A percentile compares a stretch with the other conserved stretches of the same genome.
Evolutionary conservation across 2,113 vertebrate species (phyloP).

Genomic region (Melanostigma gelatinosum): DNA sequence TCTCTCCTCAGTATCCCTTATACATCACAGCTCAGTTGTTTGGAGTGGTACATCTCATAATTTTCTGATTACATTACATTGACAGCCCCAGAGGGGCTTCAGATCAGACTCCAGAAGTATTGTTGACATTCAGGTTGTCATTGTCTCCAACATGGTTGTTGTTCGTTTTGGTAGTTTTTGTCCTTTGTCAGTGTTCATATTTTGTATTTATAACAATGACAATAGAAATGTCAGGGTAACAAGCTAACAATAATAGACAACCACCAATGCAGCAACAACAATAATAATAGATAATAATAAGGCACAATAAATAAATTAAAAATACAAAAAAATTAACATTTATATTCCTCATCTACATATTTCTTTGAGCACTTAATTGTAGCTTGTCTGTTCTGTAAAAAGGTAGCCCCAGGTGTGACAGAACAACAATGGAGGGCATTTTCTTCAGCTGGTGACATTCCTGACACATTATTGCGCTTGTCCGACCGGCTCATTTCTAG

Average conservation of each 20-base stretch:
- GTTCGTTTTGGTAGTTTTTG: not conserved
- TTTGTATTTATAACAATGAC: slow-evolving; percentile 22
- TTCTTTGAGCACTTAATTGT: slow-evolving; percentile 66
- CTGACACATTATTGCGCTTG: slow-evolving; percentile 51
- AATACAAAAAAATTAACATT: slow-evolving; percentile 45
- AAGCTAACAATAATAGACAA: slow-evolving; percentile 4
- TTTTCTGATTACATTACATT: not conserved
- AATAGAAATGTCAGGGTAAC: slow-evolving; percentile 5
- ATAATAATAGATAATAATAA: slow-evolving; percentile 28
- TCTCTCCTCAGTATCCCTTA: not conserved
- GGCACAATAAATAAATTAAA: slow-evolving; percentile 29
- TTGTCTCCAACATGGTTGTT: slow-evolving; percentile 3
- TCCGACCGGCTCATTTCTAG: slow-evolving; percentile 52
- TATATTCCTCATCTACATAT: slow-evolving; percentile 43
- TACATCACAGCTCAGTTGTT: not conserved
- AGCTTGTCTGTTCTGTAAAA: slow-evolving; percentile 44
- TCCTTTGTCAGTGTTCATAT: not conserved
- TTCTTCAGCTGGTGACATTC: slow-evolving; percentile 64
- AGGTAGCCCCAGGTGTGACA: slow-evolving; percentile 66
- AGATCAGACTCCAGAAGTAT: not conserved
- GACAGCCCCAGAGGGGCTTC: not conserved
- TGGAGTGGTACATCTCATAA: not conserved
- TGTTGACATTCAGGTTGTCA: not conserved
- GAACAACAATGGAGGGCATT: slow-evolving; percentile 67
- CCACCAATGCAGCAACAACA: slow-evolving; percentile 20